phyloP scores from a whole-genome alignment of 2,113 vertebrate genomes.

The Dipodomys merriami region DNA sequence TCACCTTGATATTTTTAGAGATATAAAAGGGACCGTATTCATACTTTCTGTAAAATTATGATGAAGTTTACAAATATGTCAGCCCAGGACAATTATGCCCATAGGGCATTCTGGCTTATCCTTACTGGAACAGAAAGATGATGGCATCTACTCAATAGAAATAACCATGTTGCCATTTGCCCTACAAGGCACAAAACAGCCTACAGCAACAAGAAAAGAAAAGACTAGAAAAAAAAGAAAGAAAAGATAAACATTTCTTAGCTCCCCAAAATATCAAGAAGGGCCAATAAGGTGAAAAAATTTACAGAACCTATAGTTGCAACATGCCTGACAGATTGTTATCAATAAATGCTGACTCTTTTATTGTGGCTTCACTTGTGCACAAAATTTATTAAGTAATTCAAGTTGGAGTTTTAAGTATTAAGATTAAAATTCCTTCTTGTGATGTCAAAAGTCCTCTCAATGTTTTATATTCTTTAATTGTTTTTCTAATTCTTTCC shows the following conservation, averaged over 20 bases:
- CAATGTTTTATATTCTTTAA: not conserved
- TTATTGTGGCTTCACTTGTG: not conserved
- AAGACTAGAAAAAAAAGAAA: too few relatives aligned
- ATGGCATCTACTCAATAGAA: not conserved
- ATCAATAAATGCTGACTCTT: not conserved
- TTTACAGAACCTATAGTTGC: not conserved
- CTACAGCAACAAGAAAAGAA: too few relatives aligned
- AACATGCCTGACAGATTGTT: not conserved
- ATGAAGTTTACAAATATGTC: constrained; percentile 25
- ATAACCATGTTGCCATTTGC: not conserved
- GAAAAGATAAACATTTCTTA: not conserved
- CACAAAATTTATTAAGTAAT: not conserved
- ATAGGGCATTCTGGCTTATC: not conserved
- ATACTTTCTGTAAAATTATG: not conserved
- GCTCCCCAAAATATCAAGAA: not conserved
- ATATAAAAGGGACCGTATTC: not conserved
- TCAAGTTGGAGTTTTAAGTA: not conserved
- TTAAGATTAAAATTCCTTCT: not conserved
- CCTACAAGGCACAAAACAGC: not conserved
- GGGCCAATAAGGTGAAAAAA: not conserved
- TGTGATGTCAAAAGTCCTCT: not conserved
- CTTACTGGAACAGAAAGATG: not conserved
- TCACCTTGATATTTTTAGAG: not conserved
- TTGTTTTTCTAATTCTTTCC: not conserved
- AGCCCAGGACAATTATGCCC: not conserved